These are phyloP conservation scores for Apostichopus japonicus DNA, from an alignment of 35 echinoderm and acorn worm species.

Conservation along the genomic window DNA sequence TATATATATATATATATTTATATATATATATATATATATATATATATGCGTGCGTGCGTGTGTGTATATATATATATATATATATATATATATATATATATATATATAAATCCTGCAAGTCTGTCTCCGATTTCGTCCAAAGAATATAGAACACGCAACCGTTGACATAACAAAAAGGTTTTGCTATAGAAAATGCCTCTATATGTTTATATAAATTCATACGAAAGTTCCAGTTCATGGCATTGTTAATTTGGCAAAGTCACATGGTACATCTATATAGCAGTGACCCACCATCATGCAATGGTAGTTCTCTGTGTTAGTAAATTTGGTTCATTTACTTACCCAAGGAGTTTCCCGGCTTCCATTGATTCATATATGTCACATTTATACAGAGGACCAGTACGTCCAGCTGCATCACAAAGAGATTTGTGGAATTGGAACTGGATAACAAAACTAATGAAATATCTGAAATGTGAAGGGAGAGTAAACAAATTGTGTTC, in stretches of 20 bases:
- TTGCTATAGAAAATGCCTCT: too few species aligned
- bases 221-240: too few species aligned
- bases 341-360: conserved; percentile 77
- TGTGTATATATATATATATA: not conserved
- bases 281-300: too few species aligned
- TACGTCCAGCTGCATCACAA: conserved; percentile 69
- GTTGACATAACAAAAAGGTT: too few species aligned
- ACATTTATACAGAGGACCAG: conserved; percentile 76
- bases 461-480: conserved; percentile 67
- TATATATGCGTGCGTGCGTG: too few species aligned
- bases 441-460: conserved; percentile 85
- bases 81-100: not conserved
- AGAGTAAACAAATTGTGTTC: not conserved
- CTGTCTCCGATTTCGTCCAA: too few species aligned
- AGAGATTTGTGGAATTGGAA: conserved; percentile 92
- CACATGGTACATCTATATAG: too few species aligned
- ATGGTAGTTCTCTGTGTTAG: too few species aligned
- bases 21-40: not conserved
- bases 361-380: conserved; percentile 78
- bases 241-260: too few species aligned
- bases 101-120: not conserved
- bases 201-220: too few species aligned
- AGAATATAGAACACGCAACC: too few species aligned
- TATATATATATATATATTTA: not conserved
- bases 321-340: conserved; percentile 25